phyloP scores from a whole-genome alignment of 2,113 vertebrate species.

The Leiothrix lutea region DNA sequence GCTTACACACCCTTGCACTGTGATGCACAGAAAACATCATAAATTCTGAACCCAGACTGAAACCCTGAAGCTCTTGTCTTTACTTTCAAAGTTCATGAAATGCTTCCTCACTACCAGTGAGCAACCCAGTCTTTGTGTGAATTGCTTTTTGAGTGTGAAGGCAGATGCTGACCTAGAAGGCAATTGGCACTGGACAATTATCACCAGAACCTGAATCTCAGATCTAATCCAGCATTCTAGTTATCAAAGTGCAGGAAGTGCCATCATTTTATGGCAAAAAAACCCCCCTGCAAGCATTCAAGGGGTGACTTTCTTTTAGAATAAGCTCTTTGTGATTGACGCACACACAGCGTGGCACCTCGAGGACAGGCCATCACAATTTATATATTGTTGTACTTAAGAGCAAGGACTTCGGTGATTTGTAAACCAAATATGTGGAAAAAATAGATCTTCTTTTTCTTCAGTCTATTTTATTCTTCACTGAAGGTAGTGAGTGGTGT shows the following conservation, averaged over 20 bases:
- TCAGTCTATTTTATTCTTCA: neutral
- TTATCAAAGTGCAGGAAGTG: neutral
- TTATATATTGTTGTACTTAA: neutral
- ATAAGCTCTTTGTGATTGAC: neutral
- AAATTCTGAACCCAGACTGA: slow-evolving; percentile 50
- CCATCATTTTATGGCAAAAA: neutral
- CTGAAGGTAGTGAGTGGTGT: neutral
- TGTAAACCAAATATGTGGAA: neutral
- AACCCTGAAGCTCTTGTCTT: slow-evolving; percentile 34
- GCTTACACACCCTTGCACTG: slow-evolving; percentile 59
- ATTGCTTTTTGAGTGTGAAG: slow-evolving; percentile 64
- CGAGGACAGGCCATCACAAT: neutral
- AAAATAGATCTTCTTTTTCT: neutral
- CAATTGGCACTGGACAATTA: slow-evolving; percentile 50
- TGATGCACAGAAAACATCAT: slow-evolving; percentile 65
- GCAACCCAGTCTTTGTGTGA: slow-evolving; percentile 40
- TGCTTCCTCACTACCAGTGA: slow-evolving; percentile 5
- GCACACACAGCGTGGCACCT: neutral
- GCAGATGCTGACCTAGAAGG: slow-evolving; percentile 42
- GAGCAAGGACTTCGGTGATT: neutral
- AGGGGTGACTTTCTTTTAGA: neutral
- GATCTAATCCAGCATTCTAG: neutral
- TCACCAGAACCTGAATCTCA: slow-evolving; percentile 48
- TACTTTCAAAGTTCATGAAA: slow-evolving; percentile 48
- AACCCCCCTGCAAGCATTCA: neutral